These are phyloP conservation scores for Odobenus rosmarus DNA, from an alignment of 2,113 vertebrate genomes.

Conservation along the genomic window DNA sequence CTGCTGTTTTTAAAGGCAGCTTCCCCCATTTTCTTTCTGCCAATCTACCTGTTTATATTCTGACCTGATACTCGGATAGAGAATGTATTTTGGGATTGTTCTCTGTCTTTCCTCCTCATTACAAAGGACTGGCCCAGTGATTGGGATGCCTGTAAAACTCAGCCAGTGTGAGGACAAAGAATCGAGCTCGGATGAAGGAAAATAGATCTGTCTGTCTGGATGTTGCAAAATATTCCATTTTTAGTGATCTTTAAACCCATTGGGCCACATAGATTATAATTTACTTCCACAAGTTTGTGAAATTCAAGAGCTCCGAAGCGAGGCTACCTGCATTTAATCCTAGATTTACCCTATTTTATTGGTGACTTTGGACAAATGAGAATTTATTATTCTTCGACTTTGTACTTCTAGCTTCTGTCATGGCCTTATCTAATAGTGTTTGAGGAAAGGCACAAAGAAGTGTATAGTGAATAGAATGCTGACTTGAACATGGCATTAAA, in stretches of 20 bases:
- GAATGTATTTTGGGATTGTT: constrained; percentile 54
- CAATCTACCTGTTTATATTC: constrained; percentile 29
- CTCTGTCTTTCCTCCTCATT: constrained; percentile 47
- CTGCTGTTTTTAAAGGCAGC: background rate
- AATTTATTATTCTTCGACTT: constrained; percentile 18
- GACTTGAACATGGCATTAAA: background rate
- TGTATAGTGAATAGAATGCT: background rate
- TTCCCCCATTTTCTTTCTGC: background rate
- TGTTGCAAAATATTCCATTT: constrained; percentile 11
- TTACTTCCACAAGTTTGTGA: background rate
- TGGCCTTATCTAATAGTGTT: background rate
- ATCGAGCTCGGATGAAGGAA: background rate
- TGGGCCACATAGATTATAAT: background rate
- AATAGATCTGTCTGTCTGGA: background rate
- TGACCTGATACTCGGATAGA: constrained; percentile 47
- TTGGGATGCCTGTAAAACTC: background rate
- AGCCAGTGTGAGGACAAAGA: constrained; percentile 27
- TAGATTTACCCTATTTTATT: background rate
- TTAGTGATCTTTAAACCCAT: background rate
- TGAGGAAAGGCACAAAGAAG: background rate
- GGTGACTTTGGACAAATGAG: background rate
- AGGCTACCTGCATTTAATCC: background rate
- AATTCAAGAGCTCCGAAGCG: background rate
- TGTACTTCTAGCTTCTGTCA: background rate
- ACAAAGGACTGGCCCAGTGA: constrained; percentile 35